Base-by-base conservation (phyloP, 2,888 invertebrate species). In the Hecatera dysodea region DNA sequence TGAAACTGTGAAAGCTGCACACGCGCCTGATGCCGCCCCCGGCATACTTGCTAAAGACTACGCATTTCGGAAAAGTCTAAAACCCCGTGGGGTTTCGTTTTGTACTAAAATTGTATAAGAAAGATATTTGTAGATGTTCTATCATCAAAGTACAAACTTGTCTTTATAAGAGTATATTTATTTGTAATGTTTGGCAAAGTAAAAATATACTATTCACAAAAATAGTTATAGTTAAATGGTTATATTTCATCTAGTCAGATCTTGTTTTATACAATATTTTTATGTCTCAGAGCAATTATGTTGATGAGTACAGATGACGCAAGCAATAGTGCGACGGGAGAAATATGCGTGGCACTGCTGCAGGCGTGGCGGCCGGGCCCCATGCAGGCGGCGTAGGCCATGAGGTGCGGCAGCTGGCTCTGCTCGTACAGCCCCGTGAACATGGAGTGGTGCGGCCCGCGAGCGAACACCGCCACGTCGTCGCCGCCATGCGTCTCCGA, bases 401-500 rank as follows among this genome's bases (percentile, higher is more conserved):
- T 97, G 65, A 97, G 97, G 91, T 98, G 97, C 22, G 98, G 97
- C 78, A 98, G 97, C 88, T 97, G 97, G 89, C 97, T 97, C 94
- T 98, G 98, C 89, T 98, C 98, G 90, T 97, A 97, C 53, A 97
- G 96, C 3, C 98, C 98, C 19, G 97, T 96, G 91, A 98, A 98
- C 68, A 98, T 94, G 90, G 97, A 97, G 53, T 98, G 96, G 95
- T 97, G 97, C 7, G 98, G 98, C 62, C 97, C 98, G 56, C 92
- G 91, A 81, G 97, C 97, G 92, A 97, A 98, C 57, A 98, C 97
- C 0, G 96, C 96, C 33, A 98, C 98, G 94, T 98, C 98, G 82
- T 98, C 98, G 0, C 97, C 98, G 6, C 97, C 98, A 91, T 98
- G 98, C 15, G 97, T 97, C 88, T 98, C 98, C 57, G 94, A 93